Base-by-base conservation (phyloP, 2,797 vertebrate species). In the Chelonia mydas region DNA sequence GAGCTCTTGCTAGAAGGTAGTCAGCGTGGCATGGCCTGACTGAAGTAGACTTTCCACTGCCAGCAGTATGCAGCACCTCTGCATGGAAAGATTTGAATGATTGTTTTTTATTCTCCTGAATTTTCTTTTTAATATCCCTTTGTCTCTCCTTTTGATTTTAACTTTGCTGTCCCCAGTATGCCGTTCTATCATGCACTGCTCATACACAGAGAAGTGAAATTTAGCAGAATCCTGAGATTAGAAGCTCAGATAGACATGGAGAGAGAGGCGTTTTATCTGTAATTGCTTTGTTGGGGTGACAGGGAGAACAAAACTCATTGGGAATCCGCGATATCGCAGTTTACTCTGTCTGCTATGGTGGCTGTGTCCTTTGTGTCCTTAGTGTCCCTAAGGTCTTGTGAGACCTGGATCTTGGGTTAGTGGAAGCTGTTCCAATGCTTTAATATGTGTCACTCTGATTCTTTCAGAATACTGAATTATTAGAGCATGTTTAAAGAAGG, bases 11-110 rank as follows among this genome's bases (percentile, higher is more conserved):
- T 86, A 33, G 74, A 90, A 94, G 80, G 51, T 59, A 27, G 61
- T 81, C 1, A 57, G 81, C 27, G 65, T 82, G 53, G 80, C 94
- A 74, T 0, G 0, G 55, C 5, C 47, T 79, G 68, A 81, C 83
- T 76, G 59, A 77, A 89, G 88, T 81, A 92, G 81, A 55, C 88
- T 94, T 92, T 92, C 78, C 90, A 77, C 7, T 95, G 27, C 74
- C 91, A 90, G 82, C 37, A 59, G 57, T 65, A 28, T 2, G 16
- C 47, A 49, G 45, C 59, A 7, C 80, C 80, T 19, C 37, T 33
- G 15, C 78, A 93, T 1, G 0, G 72, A 78, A 84, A 84, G 7
- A 37, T 37, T 41, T 87, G 65, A 5, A 77, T 37, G 16, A 57
- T 41, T 72, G 79, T 23, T 31, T 74, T 45, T 82, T 41, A 0